Evolutionary conservation across 2,797 vertebrate genomes (phyloP).

Genomic region (Syngnathus rostellatus): DNA sequence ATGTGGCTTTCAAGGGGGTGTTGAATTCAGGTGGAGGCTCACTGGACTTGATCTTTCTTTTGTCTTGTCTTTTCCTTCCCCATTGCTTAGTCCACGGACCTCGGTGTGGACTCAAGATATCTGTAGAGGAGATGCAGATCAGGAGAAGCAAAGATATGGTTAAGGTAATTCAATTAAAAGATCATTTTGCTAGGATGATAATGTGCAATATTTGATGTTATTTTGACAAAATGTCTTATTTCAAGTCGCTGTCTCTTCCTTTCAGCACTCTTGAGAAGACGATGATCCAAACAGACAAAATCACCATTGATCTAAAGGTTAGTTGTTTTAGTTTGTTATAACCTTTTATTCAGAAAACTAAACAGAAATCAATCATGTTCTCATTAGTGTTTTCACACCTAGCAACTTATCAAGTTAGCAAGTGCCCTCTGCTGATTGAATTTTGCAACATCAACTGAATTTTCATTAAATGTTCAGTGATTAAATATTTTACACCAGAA

Average conservation of each 20-base stretch:
- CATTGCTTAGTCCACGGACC: slow-evolving; percentile 28
- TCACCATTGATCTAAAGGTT: slow-evolving; percentile 17
- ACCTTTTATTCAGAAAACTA: not conserved
- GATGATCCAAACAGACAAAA: not conserved
- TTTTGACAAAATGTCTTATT: not conserved
- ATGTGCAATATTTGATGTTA: not conserved
- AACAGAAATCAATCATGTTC: not conserved
- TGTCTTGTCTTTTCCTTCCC: slow-evolving; percentile 22
- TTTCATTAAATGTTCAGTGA: not conserved
- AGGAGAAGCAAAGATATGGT: not conserved
- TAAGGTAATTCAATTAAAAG: not conserved
- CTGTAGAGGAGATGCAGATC: not conserved
- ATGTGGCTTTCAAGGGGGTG: slow-evolving; percentile 44
- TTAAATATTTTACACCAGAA: not conserved
- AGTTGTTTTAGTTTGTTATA: slow-evolving; percentile 10
- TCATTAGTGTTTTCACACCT: not conserved
- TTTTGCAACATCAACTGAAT: not conserved
- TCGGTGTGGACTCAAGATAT: slow-evolving; percentile 11
- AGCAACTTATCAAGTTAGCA: not conserved
- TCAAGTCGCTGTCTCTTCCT: not conserved
- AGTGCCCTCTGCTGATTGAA: slow-evolving; percentile 6
- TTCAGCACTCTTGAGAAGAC: not conserved
- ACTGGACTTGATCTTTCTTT: slow-evolving; percentile 19
- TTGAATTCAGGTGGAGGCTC: slow-evolving; percentile 18
- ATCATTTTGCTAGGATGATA: not conserved